These are phyloP conservation scores for Leucoma salicis DNA, from an alignment of 2,888 invertebrate species.

Conservation along the genomic window DNA sequence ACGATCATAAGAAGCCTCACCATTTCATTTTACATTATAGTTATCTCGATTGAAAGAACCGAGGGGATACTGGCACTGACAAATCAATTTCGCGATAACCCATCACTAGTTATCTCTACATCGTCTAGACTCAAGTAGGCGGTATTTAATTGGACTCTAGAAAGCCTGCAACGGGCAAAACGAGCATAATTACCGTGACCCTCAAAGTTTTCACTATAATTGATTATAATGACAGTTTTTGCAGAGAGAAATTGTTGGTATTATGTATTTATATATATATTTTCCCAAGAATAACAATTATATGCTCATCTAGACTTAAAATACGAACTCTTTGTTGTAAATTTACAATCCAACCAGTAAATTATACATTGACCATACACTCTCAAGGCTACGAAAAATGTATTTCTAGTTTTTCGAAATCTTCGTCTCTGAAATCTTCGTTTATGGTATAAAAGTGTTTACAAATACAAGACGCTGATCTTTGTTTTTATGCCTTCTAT, in stretches of 20 bases:
- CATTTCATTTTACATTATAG: background rate
- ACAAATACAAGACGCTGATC: too few relatives aligned
- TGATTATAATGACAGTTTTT: slow-evolving; percentile 37
- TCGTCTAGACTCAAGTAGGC: slow-evolving; percentile 36
- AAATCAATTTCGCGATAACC: slow-evolving; percentile 31
- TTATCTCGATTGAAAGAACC: slow-evolving; percentile 1
- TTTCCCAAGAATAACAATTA: slow-evolving; percentile 10
- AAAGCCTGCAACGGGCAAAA: slow-evolving; percentile 40
- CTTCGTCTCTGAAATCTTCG: too few relatives aligned
- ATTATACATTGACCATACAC: background rate
- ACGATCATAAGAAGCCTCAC: background rate
- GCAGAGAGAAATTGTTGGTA: slow-evolving; percentile 23
- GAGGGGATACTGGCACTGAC: slow-evolving; percentile 15
- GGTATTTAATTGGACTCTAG: slow-evolving; percentile 45
- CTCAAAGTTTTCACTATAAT: slow-evolving; percentile 37
- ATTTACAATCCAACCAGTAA: background rate
- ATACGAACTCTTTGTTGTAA: background rate
- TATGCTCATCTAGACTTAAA: background rate
- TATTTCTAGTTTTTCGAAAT: too few relatives aligned
- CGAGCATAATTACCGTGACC: slow-evolving; percentile 34
- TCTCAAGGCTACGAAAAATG: too few relatives aligned
- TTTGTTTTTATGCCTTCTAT: too few relatives aligned
- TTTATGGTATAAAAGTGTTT: too few relatives aligned
- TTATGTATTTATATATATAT: slow-evolving; percentile 11
- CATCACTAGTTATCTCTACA: slow-evolving; percentile 26